phyloP scores from a whole-genome alignment of 2,888 invertebrate species.

The Heliothis peltigera region DNA sequence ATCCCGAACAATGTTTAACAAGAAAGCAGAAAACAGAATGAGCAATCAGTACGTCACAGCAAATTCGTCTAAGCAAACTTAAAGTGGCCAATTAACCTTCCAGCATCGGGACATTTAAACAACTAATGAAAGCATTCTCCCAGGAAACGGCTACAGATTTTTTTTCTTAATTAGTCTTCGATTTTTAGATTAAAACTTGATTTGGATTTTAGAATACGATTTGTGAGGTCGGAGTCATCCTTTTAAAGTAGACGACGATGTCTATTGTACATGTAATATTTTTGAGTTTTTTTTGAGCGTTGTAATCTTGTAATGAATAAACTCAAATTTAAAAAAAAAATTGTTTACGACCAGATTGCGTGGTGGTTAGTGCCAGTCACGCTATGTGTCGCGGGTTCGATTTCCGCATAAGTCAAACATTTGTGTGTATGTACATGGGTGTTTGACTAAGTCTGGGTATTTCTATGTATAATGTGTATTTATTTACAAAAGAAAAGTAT shows the following conservation, averaged over 20 bases:
- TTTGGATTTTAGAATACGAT: constrained; percentile 16
- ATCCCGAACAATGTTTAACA: constrained; percentile 29
- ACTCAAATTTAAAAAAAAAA: too few species aligned
- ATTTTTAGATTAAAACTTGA: constrained; percentile 35
- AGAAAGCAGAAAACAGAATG: constrained; percentile 34
- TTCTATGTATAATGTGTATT: too few species aligned
- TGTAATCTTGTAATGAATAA: too few species aligned
- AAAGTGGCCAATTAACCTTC: constrained; percentile 58
- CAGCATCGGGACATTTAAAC: constrained; percentile 42
- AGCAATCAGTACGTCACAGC: constrained; percentile 48
- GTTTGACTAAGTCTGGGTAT: too few species aligned
- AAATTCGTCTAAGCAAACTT: constrained; percentile 44
- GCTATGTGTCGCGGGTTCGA: too few species aligned
- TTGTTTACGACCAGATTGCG: too few species aligned
- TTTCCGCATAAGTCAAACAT: too few species aligned
- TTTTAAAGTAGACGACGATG: not conserved
- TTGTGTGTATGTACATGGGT: too few species aligned
- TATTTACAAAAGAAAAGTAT: too few species aligned
- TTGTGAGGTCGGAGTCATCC: constrained; percentile 7
- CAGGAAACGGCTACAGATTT: constrained; percentile 29
- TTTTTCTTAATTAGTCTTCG: constrained; percentile 50
- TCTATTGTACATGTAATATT: too few species aligned
- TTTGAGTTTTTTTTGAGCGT: too few species aligned
- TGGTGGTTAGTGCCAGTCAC: too few species aligned
- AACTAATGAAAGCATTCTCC: constrained; percentile 37